These are phyloP conservation scores for Lichenostomus cassidix DNA, from an alignment of 2,113 vertebrate genomes.

Conservation along the genomic window DNA sequence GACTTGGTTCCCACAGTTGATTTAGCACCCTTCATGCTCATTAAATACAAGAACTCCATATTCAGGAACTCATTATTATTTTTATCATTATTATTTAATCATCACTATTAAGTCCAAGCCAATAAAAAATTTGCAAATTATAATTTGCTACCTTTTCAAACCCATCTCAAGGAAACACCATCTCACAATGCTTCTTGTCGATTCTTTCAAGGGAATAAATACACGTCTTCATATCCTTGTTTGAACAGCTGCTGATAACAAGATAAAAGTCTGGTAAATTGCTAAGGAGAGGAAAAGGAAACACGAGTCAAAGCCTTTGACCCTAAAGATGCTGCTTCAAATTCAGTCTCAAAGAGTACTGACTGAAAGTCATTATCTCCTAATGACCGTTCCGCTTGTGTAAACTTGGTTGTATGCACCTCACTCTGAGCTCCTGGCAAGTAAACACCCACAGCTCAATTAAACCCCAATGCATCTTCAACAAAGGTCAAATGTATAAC, in stretches of 20 bases:
- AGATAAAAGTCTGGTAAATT: conserved; percentile 6
- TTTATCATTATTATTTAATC: neutral
- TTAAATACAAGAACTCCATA: neutral
- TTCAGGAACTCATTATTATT: neutral
- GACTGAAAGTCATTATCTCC: conserved; percentile 43
- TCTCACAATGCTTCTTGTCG: neutral
- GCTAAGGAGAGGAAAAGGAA: conserved; percentile 20
- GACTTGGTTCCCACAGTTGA: neutral
- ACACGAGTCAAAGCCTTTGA: conserved; percentile 13
- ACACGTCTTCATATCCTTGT: neutral
- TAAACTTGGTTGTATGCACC: conserved; percentile 18
- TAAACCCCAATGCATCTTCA: neutral
- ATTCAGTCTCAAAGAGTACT: neutral
- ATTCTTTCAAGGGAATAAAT: neutral
- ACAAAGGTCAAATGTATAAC: conserved; percentile 10
- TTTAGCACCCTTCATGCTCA: neutral
- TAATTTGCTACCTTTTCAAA: neutral
- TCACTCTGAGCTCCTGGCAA: neutral
- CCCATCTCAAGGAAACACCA: neutral
- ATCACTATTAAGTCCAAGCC: neutral
- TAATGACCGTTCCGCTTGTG: neutral
- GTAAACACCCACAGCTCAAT: neutral
- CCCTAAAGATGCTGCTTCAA: conserved; percentile 23
- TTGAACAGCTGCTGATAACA: conserved; percentile 54
- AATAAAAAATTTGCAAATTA: neutral